Base-by-base conservation (phyloP, 2,113 vertebrate species). In the Pterophyllum scalare region DNA sequence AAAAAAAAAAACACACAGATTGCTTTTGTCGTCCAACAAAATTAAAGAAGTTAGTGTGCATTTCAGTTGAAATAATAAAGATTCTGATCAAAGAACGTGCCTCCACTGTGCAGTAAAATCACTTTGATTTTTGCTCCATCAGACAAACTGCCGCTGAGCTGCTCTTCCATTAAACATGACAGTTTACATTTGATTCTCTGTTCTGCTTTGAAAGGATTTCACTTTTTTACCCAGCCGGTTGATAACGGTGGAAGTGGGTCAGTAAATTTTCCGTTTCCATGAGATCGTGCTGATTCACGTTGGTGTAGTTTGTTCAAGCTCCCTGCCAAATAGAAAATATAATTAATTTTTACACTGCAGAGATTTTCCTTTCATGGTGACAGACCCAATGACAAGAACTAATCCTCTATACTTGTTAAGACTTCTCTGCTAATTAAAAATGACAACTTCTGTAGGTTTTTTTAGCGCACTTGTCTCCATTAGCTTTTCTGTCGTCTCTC, bases 161-260 rank as follows among this genome's bases (percentile, higher is more conserved):
- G 22, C 24, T 43, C 19, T 26, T 84, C 77, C 54, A 81, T 85
- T 59, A 81, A 85, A 87, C 81, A 59, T n/a, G 80, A 85, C 75
- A 28, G 77, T 78, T 83, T 61, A 81, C 56, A 19, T 83, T 79
- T 54, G 22, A 84, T 61, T 72, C 19, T 59, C 19, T 59, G 28
- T 65, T 76, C 74, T 7, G 77, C 72, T 52, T 19, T 77, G 7
- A 78, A 22, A 80, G 24, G 52, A 33, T 59, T 76, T 19, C 0
- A 59, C 13, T 24, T 80, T 80, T 80, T 60, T 4, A 62, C 59
- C 64, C 38, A n/a, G 13, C 81, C 2, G 49, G 24, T 33, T 72
- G 58, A 4, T 52, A 10, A 14, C 4, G 57, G 15, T 40, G 2
- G 14, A 78, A 85, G 56, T 74, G 80, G 82, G 80, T 83, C 87